These are phyloP conservation scores for Zaprionus capensis DNA, from an alignment of 1,140 invertebrate genomes.

Conservation along the genomic window DNA sequence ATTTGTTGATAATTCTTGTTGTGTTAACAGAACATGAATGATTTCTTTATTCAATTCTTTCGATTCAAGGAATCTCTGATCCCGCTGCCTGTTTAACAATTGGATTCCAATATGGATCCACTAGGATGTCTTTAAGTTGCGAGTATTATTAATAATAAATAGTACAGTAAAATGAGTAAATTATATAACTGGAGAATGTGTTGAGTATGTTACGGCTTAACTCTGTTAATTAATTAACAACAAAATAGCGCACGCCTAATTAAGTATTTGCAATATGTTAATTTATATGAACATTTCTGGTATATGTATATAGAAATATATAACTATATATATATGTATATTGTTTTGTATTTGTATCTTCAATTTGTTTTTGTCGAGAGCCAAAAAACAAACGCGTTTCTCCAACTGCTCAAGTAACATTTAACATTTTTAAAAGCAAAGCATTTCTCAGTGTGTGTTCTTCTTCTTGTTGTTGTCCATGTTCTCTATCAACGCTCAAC, in stretches of 20 bases:
- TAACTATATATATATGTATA: slow-evolving; percentile 17
- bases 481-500: slow-evolving; percentile 62
- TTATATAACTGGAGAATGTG: not conserved
- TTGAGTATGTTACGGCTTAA: not conserved
- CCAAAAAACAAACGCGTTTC: slow-evolving; percentile 15
- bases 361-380: slow-evolving; percentile 7
- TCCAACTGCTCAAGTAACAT: slow-evolving; percentile 37
- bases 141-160: slow-evolving; percentile 38
- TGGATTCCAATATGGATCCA: slow-evolving; percentile 51
- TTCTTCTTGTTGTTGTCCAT: slow-evolving; percentile 52
- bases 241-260: slow-evolving; percentile 11
- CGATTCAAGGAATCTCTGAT: not conserved
- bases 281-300: slow-evolving; percentile 30
- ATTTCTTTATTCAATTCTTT: slow-evolving; percentile 42
- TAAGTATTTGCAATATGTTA: not conserved
- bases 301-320: slow-evolving; percentile 24
- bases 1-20: slow-evolving; percentile 17
- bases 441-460: slow-evolving; percentile 47
- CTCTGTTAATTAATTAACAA: slow-evolving; percentile 3
- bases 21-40: slow-evolving; percentile 51
- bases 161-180: not conserved
- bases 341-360: slow-evolving; percentile 8
- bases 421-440: slow-evolving; percentile 62
- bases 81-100: slow-evolving; percentile 28
- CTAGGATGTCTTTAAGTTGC: slow-evolving; percentile 31